These are phyloP conservation scores for Pollenia labialis DNA, from an alignment of 2,888 invertebrate genomes.

Conservation along the genomic window DNA sequence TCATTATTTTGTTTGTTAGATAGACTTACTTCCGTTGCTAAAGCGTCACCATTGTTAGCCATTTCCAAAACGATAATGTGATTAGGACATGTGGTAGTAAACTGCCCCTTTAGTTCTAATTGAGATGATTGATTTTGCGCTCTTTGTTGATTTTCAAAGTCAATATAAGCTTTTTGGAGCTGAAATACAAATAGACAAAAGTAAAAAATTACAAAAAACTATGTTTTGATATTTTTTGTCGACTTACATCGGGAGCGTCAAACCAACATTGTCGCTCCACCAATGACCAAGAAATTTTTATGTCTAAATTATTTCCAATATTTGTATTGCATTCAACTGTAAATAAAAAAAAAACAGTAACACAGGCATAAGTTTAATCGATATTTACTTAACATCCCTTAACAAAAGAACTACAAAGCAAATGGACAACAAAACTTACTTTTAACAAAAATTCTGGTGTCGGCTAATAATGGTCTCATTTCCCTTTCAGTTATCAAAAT, in stretches of 20 bases:
- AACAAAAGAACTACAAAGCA: conserved; percentile 25
- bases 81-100: conserved; percentile 68
- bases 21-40: not conserved
- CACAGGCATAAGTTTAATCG: conserved; percentile 84
- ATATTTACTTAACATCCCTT: conserved; percentile 60
- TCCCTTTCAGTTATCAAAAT: conserved; percentile 77
- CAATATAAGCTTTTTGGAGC: conserved; percentile 68
- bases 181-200: conserved; percentile 17
- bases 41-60: conserved; percentile 15
- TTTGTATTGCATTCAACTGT: conserved; percentile 85
- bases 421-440: conserved; percentile 85
- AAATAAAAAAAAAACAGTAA: conserved; percentile 26
- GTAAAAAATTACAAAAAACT: not conserved
- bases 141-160: conserved; percentile 73
- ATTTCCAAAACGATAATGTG: conserved; percentile 73
- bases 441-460: conserved; percentile 88
- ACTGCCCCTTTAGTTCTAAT: conserved; percentile 69
- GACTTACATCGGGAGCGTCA: conserved; percentile 80
- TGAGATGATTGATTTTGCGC: conserved; percentile 71
- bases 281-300: conserved; percentile 85
- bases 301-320: conserved; percentile 43
- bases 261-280: conserved; percentile 86
- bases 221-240: not conserved
- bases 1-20: conserved; percentile 32
- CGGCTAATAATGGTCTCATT: conserved; percentile 88